Conservation (phyloP, 2,113 vertebrate genomes). For the Falcunculus frontatus region DNA sequence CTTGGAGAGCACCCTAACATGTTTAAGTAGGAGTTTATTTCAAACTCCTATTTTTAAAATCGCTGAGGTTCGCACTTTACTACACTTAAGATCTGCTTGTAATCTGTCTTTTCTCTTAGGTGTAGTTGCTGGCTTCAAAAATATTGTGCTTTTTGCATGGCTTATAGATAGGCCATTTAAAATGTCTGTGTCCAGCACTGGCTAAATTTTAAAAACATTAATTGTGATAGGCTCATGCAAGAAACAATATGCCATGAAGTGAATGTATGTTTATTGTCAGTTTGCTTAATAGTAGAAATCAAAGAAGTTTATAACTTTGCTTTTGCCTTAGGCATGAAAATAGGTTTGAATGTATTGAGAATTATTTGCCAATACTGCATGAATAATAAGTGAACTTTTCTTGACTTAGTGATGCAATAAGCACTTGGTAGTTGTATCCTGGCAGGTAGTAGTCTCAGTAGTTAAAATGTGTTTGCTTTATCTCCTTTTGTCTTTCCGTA, state of each 20-base stretch:
- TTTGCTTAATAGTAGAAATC: not conserved
- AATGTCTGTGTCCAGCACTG: not conserved
- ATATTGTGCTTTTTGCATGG: not conserved
- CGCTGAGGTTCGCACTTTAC: not conserved
- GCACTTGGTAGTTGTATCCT: not conserved
- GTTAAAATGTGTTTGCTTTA: not conserved
- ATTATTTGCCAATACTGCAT: not conserved
- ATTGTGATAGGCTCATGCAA: not conserved
- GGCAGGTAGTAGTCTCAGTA: not conserved
- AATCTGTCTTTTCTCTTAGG: not conserved
- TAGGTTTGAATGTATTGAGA: not conserved
- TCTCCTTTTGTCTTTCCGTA: not conserved
- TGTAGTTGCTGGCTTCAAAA: not conserved
- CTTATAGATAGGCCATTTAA: not conserved
- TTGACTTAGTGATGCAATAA: not conserved
- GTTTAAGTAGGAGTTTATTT: not conserved
- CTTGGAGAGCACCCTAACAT: not conserved
- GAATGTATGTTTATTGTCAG: not conserved
- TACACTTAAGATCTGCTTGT: not conserved
- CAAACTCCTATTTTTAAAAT: not conserved
- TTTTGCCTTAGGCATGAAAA: not conserved
- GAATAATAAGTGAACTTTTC: not conserved
- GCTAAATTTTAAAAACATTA: not conserved
- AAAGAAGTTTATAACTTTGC: not conserved
- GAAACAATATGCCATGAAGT: not conserved